These are phyloP conservation scores for Prionailurus viverrinus DNA, from an alignment of 2,113 vertebrate genomes.

Conservation along the genomic window DNA sequence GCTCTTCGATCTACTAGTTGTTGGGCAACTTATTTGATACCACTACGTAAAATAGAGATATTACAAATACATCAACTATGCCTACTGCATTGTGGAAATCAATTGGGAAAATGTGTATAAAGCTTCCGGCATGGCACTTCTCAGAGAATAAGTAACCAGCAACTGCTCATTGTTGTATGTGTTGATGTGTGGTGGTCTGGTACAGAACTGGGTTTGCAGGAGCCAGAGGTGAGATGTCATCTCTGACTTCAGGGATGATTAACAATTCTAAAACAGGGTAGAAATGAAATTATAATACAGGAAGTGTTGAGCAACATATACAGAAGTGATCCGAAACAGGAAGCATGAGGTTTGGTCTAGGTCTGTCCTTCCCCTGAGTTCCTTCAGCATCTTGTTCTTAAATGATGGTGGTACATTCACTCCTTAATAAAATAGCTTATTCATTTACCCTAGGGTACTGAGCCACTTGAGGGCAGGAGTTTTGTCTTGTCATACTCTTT, in stretches of 20 bases:
- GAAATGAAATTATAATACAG: not conserved
- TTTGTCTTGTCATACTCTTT: not conserved
- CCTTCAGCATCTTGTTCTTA: not conserved
- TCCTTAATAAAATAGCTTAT: not conserved
- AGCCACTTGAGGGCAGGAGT: not conserved
- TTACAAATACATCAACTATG: not conserved
- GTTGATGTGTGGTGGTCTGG: not conserved
- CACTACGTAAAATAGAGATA: not conserved
- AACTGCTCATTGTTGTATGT: not conserved
- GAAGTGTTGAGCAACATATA: not conserved
- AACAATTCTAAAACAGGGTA: not conserved
- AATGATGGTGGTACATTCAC: not conserved
- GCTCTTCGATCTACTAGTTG: not conserved
- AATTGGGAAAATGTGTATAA: not conserved
- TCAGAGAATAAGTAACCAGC: not conserved
- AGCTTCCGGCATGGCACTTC: not conserved
- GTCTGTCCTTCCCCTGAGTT: not conserved
- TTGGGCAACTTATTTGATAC: not conserved
- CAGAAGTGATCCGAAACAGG: not conserved
- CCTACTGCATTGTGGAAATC: not conserved
- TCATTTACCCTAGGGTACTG: not conserved
- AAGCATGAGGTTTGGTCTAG: not conserved
- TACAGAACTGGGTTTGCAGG: not conserved
- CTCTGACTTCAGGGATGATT: not conserved
- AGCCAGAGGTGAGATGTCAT: not conserved